A percentile compares a stretch with the other conserved stretches of the same genome.
phyloP scores from a whole-genome alignment of 2,888 invertebrate species.

The Zeuzera pyrina region DNA sequence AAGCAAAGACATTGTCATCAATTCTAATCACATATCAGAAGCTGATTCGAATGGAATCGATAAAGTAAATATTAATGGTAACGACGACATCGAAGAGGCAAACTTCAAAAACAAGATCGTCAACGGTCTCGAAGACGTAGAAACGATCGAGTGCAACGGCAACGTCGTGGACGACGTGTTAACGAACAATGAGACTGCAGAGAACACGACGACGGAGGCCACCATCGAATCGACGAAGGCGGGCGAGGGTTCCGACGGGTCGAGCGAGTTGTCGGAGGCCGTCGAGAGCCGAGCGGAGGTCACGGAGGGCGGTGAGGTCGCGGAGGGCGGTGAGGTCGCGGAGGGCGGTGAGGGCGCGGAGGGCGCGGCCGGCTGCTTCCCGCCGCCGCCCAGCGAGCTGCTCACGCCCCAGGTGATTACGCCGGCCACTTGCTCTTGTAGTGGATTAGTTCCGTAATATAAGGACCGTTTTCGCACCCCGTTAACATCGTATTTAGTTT shows the following conservation, averaged over 20 bases:
- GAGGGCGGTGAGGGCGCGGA: too few species aligned
- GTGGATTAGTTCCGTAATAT: constrained; percentile 56
- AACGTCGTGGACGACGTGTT: constrained; percentile 18
- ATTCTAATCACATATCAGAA: constrained; percentile 21
- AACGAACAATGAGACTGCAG: constrained; percentile 10
- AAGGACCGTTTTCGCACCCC: constrained; percentile 40
- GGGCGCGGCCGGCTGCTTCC: too few species aligned
- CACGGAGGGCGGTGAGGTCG: constrained; percentile 9
- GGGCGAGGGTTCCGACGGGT: constrained; percentile 13
- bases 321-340: constrained; percentile 18
- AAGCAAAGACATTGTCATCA: constrained; percentile 14
- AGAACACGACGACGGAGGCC: constrained; percentile 5
- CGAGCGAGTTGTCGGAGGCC: constrained; percentile 14
- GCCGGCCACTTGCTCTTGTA: constrained; percentile 43
- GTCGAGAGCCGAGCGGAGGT: constrained; percentile 16
- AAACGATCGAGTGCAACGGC: constrained; percentile 35
- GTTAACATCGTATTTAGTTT: constrained; percentile 57
- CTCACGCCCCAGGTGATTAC: constrained; percentile 16
- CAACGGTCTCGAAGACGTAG: constrained; percentile 23
- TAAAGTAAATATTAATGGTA: constrained; percentile 18
- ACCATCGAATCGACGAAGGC: constrained; percentile 14
- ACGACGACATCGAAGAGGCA: constrained; percentile 23
- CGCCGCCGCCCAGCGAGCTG: constrained; percentile 27
- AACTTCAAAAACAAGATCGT: constrained; percentile 31
- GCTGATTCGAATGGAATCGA: constrained; percentile 16